Evolutionary conservation across 2,797 vertebrate genomes (phyloP).

Genomic region (Acipenser ruthenus): DNA sequence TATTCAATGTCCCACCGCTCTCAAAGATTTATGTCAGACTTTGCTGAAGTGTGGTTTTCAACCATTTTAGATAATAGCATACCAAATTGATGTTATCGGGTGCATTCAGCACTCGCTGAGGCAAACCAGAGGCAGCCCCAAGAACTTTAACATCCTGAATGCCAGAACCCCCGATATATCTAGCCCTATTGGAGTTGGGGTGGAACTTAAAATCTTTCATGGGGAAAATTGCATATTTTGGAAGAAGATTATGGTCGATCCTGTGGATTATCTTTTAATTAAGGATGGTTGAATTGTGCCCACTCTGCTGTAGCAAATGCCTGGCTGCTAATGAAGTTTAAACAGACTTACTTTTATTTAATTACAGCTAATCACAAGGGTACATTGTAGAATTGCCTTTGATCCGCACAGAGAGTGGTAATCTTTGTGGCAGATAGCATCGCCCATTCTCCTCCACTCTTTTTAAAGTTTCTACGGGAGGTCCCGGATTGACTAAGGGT

Average conservation of each 20-base stretch:
- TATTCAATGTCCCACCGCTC: conserved; percentile 90
- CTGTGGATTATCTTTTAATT: conserved; percentile 99
- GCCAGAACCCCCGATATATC: conserved; percentile 52
- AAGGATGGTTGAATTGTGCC: conserved; percentile 97
- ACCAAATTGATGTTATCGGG: conserved; percentile 98
- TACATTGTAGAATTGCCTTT: conserved; percentile 91
- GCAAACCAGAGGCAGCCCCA: conserved; percentile 42
- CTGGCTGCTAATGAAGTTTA: conserved; percentile 98
- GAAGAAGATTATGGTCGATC: conserved; percentile 89
- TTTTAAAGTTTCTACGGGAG: conserved; percentile 78
- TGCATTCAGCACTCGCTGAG: conserved; percentile 62
- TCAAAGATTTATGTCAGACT: conserved; percentile 99
- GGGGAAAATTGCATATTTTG: conserved; percentile 78
- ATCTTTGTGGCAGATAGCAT: conserved; percentile 92
- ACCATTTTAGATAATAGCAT: conserved; percentile 99
- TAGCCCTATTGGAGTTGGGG: conserved; percentile 43
- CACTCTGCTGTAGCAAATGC: conserved; percentile 91
- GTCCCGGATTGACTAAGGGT: conserved; percentile 79
- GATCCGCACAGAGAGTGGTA: conserved; percentile 85
- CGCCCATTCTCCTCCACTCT: conserved; percentile 74
- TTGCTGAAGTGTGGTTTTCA: conserved; percentile 97
- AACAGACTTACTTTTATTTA: conserved; percentile 98
- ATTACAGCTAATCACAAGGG: conserved; percentile 92
- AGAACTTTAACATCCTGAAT: conserved; percentile 41
- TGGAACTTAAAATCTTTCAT: conserved; percentile 45